phyloP scores from a whole-genome alignment of 2,797 vertebrate genomes.

The Lepilemur ruficaudatus region DNA sequence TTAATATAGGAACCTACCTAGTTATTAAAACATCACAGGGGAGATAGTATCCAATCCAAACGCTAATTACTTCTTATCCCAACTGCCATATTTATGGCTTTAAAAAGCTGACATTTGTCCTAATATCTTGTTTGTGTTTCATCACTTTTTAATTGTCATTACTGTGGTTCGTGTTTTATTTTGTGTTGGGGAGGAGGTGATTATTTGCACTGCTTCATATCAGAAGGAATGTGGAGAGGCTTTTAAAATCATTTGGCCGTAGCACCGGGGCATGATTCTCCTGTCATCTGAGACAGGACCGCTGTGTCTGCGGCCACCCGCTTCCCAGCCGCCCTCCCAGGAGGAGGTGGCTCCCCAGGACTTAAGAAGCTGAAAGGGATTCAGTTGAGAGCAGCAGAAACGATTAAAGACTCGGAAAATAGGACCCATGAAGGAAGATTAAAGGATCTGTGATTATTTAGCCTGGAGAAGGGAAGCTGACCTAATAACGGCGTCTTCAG shows the following conservation, averaged over 20 bases:
- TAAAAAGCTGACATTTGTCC: no score
- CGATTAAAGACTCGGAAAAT: conserved; percentile 67
- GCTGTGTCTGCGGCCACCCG: background rate
- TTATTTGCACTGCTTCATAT: no score
- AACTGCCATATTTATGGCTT: fast-evolving
- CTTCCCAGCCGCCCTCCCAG: background rate
- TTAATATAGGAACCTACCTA: background rate
- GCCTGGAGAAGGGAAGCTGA: conserved; percentile 47
- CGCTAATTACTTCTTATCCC: fast-evolving
- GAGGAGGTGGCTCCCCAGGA: conserved; percentile 26
- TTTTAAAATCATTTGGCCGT: background rate
- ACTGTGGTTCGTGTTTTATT: fast-evolving
- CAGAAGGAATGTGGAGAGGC: background rate
- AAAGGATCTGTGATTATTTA: conserved; percentile 71
- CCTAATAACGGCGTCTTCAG: conserved; percentile 64
- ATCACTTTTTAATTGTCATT: fast-evolving
- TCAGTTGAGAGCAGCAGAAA: conserved; percentile 63
- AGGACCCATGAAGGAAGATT: conserved; percentile 70
- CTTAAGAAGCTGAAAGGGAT: conserved; percentile 49
- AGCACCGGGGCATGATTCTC: background rate
- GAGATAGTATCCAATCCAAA: fast-evolving
- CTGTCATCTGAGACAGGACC: fast-evolving
- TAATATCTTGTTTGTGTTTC: fast-evolving
- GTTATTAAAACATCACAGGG: fast-evolving
- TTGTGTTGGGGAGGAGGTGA: fast-evolving